Evolutionary conservation across 1,140 invertebrate species (phyloP).

Genomic region (Triops cancriformis): DNA sequence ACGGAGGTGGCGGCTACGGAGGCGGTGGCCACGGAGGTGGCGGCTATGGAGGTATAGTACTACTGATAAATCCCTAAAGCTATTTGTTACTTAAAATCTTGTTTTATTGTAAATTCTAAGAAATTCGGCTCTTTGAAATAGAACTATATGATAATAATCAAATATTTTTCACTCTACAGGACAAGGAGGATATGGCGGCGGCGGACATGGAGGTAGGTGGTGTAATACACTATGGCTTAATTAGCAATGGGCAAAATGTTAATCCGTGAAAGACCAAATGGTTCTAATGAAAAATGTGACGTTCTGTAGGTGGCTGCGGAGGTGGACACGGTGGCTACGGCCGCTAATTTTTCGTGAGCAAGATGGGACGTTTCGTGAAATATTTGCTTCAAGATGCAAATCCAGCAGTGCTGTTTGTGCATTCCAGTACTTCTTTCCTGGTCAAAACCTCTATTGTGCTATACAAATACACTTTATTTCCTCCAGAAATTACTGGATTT

Average conservation of each 20-base stretch:
- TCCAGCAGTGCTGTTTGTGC: slow-evolving; percentile 7
- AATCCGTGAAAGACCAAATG: too few species aligned
- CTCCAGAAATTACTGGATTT: background rate
- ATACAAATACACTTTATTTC: background rate
- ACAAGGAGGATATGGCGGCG: background rate
- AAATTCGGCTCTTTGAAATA: too few species aligned
- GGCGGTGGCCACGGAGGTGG: background rate
- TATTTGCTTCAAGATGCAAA: background rate
- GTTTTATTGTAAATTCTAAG: too few species aligned
- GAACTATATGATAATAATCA: too few species aligned
- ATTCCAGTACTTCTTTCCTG: background rate
- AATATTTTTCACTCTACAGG: background rate
- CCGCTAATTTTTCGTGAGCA: background rate
- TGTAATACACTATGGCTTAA: too few species aligned
- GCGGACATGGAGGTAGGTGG: background rate
- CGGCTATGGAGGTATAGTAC: background rate
- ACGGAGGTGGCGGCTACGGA: background rate
- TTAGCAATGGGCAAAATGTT: too few species aligned
- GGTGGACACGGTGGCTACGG: background rate
- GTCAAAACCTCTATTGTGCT: background rate
- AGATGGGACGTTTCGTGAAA: background rate
- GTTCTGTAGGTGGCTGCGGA: background rate
- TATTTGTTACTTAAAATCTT: too few species aligned
- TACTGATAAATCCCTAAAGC: too few species aligned
- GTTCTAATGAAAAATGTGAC: too few species aligned